A percentile compares a stretch with the other conserved stretches of the same genome.
Evolutionary conservation across 2,888 invertebrate species (phyloP).

Genomic region (Metellina segmentata): DNA sequence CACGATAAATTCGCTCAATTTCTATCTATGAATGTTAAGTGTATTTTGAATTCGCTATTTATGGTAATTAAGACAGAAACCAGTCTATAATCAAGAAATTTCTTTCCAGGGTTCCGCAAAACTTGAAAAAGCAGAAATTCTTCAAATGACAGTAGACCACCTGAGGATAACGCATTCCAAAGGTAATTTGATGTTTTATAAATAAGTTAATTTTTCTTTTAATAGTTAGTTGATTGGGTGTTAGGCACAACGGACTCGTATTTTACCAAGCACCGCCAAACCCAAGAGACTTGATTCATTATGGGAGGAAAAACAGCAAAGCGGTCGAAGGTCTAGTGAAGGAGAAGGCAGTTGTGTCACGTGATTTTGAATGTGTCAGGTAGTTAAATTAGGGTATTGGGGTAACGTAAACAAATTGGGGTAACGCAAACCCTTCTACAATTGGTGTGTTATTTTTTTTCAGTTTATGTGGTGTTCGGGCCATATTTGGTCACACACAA

Average conservation of each 20-base stretch:
- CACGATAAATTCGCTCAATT: too few species aligned
- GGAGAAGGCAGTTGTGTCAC: too few species aligned
- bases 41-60: background rate
- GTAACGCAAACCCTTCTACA: too few species aligned
- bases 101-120: constrained; percentile 92
- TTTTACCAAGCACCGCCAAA: background rate
- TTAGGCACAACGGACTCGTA: background rate
- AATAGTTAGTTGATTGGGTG: background rate
- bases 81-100: background rate
- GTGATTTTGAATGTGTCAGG: too few species aligned
- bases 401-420: too few species aligned
- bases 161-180: constrained; percentile 95
- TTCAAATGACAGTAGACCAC: constrained; percentile 99
- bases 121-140: constrained; percentile 97
- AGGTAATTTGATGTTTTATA: constrained; percentile 85
- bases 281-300: background rate
- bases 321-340: too few species aligned
- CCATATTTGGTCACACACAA: too few species aligned
- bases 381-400: too few species aligned
- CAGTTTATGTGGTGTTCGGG: too few species aligned
- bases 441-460: too few species aligned
- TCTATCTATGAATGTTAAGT: background rate
- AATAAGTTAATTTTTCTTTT: background rate
- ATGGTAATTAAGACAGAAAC: background rate
- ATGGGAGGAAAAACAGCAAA: background rate